A percentile compares a stretch with the other conserved stretches of the same genome.
Conservation (phyloP, 2,888 invertebrate genomes). For the Pseudococcus viburni region DNA sequence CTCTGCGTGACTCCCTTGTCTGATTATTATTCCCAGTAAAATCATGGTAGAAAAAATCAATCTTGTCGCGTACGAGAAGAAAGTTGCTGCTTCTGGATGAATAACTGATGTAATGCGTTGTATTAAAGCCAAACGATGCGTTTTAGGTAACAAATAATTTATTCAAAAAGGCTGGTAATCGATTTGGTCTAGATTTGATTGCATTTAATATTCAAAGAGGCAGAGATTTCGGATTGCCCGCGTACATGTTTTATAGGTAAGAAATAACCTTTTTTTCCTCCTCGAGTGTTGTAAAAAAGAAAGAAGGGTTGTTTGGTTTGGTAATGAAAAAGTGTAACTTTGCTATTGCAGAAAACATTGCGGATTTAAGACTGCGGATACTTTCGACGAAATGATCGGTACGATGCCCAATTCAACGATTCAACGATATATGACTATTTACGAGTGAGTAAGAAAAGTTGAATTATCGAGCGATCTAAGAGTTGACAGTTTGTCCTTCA, state of each 20-base stretch:
- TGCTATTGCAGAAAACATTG: conserved; percentile 81
- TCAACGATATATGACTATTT: conserved; percentile 85
- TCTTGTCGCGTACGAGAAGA: no score
- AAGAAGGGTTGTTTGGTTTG: not conserved
- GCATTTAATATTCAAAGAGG: conserved; percentile 95
- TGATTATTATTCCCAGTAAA: no score
- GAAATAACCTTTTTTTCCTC: no score
- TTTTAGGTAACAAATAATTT: conserved; percentile 92
- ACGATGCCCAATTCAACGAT: conserved; percentile 92
- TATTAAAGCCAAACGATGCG: no score
- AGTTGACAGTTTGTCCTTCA: no score
- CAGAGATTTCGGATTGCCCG: conserved; percentile 90
- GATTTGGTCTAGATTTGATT: conserved; percentile 89
- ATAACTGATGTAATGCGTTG: no score
- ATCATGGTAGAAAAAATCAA: no score
- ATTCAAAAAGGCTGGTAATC: conserved; percentile 78
- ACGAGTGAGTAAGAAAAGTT: conserved; percentile 77
- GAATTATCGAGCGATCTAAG: no score
- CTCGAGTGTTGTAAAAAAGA: no score
- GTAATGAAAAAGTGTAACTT: not conserved
- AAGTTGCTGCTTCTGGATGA: no score
- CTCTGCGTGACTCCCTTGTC: no score
- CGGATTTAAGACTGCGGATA: conserved; percentile 83
- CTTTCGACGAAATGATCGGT: conserved; percentile 86
- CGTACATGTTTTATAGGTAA: conserved; percentile 89